Conservation (phyloP, 1,140 invertebrate species). For the Drosophila suzukii region DNA sequence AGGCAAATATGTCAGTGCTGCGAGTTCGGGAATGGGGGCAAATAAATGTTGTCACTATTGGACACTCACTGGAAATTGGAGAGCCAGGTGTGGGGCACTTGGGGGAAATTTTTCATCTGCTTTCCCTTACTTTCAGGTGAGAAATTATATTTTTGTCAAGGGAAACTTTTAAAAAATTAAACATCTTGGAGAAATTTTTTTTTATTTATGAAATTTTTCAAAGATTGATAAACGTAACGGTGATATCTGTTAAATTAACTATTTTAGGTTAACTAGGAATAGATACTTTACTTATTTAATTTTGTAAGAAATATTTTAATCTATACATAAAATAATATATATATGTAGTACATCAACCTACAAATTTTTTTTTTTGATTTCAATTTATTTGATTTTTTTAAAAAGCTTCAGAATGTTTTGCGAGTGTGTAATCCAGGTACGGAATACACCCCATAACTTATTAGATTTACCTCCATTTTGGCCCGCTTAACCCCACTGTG, state of each 20-base stretch:
- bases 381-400: too few relatives aligned
- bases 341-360: too few relatives aligned
- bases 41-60: slow-evolving; percentile 36
- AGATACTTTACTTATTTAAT: too few relatives aligned
- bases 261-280: neutral
- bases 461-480: neutral
- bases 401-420: too few relatives aligned
- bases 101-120: neutral
- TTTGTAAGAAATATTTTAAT: too few relatives aligned
- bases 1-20: slow-evolving; percentile 33
- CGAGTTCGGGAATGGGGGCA: slow-evolving; percentile 23
- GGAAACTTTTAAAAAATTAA: neutral
- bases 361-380: too few relatives aligned
- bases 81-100: neutral
- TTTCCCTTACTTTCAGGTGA: neutral
- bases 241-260: too few relatives aligned
- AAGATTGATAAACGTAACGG: too few relatives aligned
- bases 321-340: too few relatives aligned
- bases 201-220: too few relatives aligned
- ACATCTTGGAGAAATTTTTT: neutral
- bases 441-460: neutral
- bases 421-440: too few relatives aligned
- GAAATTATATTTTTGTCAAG: neutral
- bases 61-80: slow-evolving; percentile 2
- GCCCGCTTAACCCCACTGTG: slow-evolving; percentile 38